phyloP scores from a whole-genome alignment of 2,888 invertebrate species.

The Drosophila mettleri region DNA sequence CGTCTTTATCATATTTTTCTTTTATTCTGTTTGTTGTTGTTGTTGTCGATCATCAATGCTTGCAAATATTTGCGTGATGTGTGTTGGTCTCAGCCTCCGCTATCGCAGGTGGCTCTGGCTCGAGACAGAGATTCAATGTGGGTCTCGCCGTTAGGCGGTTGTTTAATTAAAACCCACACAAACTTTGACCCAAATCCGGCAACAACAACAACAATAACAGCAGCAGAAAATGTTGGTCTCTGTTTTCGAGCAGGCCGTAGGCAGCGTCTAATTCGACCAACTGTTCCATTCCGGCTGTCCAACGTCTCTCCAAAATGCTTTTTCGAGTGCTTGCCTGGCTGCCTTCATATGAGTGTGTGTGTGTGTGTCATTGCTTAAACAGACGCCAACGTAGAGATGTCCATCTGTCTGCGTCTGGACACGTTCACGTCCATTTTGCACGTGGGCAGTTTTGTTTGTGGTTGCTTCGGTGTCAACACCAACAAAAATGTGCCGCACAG shows the following conservation, averaged over 20 bases:
- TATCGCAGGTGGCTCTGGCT: slow-evolving; percentile 56
- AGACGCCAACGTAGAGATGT: slow-evolving; percentile 69
- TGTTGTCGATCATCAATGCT: slow-evolving; percentile 36
- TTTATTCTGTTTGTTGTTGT: slow-evolving; percentile 12
- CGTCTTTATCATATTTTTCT: slow-evolving; percentile 58
- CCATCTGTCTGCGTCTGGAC: slow-evolving; percentile 46
- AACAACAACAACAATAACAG: slow-evolving; percentile 30
- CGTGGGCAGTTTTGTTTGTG: slow-evolving; percentile 62
- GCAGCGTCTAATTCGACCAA: slow-evolving; percentile 55
- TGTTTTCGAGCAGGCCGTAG: slow-evolving; percentile 52
- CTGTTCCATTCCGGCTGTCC: slow-evolving; percentile 40
- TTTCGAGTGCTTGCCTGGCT: slow-evolving; percentile 22
- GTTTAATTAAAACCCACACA: slow-evolving; percentile 77
- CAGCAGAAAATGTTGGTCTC: slow-evolving; percentile 38
- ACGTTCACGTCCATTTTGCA: slow-evolving; percentile 61
- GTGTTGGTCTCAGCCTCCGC: slow-evolving; percentile 44
- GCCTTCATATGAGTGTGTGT: slow-evolving; percentile 13
- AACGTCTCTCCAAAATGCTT: slow-evolving; percentile 37
- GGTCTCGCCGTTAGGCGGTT: slow-evolving; percentile 62
- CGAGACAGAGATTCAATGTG: slow-evolving; percentile 39
- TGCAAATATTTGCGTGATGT: slow-evolving; percentile 65
- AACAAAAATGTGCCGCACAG: slow-evolving; percentile 41
- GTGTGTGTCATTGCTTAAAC: slow-evolving; percentile 63
- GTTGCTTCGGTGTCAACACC: slow-evolving; percentile 51
- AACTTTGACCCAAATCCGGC: slow-evolving; percentile 74